Evolutionary conservation across 2,888 invertebrate genomes (phyloP), one percentile per base, ranked within the genome.

Genomic region (Mamestra brassicae): DNA sequence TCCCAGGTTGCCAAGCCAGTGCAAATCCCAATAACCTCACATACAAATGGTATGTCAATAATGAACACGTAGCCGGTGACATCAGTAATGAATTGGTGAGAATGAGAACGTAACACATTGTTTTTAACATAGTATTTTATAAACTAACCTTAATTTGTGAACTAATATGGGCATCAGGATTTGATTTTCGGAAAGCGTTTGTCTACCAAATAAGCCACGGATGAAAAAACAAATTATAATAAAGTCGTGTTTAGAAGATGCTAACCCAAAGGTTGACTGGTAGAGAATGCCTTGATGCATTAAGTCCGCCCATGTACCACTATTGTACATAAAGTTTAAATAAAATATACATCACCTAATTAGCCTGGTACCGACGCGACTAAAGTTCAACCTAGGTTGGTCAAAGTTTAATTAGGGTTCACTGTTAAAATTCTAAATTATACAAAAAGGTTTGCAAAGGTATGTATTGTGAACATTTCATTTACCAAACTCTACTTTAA

Each of bases 31-130:
- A 97, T 47, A 98, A 98, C 80, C 97, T 99, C 63, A 97, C 97
- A 36, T 99, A 98, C 97, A 98, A 97, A 84, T 99, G 99, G 99
- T 98, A 97, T 93, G 97, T 98, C 86, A 98, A 99, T 93, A 98
- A 98, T 86, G 98, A 98, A 85, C 97, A 97, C 76, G 97, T 98
- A 62, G 96, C 97, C n/a, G 98, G 98, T 5, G 98, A 98, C 88
- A 97, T 97, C 84, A 97, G 97, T n/a, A 98, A 98, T 63, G 98
- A 98, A 95, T 97, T 98, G 97, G 97, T 98, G 81, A 94, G 95
- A 62, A 62, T 66, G 4, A 66, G 11, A 78, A 36, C 26, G 10
- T 4, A 42, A 36, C 6, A 54, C 8, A 47, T 26, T 66, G 6
- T 52, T 58, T 58, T 15, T 47, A n/a, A 26, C 15, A 0, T 45